Percentiles rank a stretch among this genome's conserved stretches.
These are phyloP conservation scores for Dendropsophus ebraccatus DNA, from an alignment of 2,113 vertebrate species.

Conservation along the genomic window DNA sequence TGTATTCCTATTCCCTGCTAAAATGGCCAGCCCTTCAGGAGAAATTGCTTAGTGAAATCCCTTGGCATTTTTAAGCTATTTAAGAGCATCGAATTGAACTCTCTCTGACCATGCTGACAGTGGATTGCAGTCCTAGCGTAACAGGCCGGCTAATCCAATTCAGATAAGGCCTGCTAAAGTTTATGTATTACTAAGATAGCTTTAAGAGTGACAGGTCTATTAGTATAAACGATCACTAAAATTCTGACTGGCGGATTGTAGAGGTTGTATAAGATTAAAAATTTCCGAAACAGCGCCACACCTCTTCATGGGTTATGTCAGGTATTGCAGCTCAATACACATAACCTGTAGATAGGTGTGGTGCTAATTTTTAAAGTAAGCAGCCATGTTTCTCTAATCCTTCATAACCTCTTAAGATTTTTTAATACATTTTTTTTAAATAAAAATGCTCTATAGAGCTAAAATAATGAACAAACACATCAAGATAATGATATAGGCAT, in stretches of 20 bases:
- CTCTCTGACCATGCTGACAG: not conserved
- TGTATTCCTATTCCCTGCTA: conserved; percentile 7
- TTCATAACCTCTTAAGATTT: too few relatives aligned
- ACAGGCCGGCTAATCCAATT: not conserved
- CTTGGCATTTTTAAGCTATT: conserved; percentile 16
- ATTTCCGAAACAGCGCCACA: not conserved
- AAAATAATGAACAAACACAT: too few relatives aligned
- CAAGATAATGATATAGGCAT: too few relatives aligned
- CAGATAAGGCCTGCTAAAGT: conserved; percentile 13
- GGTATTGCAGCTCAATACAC: too few relatives aligned
- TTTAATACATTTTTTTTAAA: too few relatives aligned
- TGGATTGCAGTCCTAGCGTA: not conserved
- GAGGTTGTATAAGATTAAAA: too few relatives aligned
- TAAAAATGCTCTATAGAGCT: too few relatives aligned
- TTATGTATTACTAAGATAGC: not conserved
- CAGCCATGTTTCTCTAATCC: too few relatives aligned
- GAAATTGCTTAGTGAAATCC: conserved; percentile 21
- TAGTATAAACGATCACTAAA: not conserved
- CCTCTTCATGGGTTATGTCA: too few relatives aligned
- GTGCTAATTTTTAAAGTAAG: too few relatives aligned
- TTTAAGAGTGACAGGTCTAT: not conserved
- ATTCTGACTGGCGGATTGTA: not conserved
- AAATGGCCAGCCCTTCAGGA: not conserved
- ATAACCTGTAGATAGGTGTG: too few relatives aligned
- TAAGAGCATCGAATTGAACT: not conserved